Conservation (phyloP, 2,888 invertebrate genomes). For the Gymnocheta viridis region DNA sequence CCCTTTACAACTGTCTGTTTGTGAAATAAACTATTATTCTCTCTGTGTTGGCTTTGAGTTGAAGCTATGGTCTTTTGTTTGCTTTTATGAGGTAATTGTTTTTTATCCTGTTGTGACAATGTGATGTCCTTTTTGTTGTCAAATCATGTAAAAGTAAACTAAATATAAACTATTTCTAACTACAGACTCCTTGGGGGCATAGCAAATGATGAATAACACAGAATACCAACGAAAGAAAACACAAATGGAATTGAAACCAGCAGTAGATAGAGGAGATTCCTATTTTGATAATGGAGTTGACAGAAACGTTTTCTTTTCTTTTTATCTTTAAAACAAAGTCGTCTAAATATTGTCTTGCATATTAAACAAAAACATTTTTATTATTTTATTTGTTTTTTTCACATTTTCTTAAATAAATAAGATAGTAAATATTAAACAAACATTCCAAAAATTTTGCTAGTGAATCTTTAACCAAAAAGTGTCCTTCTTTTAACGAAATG, state of each 20-base stretch:
- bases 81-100: conserved; percentile 71
- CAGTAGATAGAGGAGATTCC: background rate
- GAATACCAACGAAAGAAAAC: background rate
- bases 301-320: conserved; percentile 12
- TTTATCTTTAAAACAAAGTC: background rate
- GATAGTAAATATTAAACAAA: conserved; percentile 48
- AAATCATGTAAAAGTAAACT: conserved; percentile 75
- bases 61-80: conserved; percentile 41
- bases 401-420: conserved; percentile 51
- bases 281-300: conserved; percentile 25
- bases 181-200: conserved; percentile 71
- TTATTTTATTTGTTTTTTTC: background rate
- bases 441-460: background rate
- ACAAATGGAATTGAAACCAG: conserved; percentile 2
- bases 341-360: conserved; percentile 33
- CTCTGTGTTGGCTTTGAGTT: conserved; percentile 65
- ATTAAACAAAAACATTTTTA: conserved; percentile 24
- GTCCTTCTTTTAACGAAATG: conserved; percentile 8
- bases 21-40: conserved; percentile 51
- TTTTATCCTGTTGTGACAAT: conserved; percentile 70
- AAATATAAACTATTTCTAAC: conserved; percentile 63
- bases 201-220: conserved; percentile 38
- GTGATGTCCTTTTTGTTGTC: conserved; percentile 73
- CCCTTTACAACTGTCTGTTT: conserved; percentile 21
- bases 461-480: background rate